These are phyloP conservation scores for Neomorphus geoffroyi DNA, from an alignment of 2,797 vertebrate species.

Conservation along the genomic window DNA sequence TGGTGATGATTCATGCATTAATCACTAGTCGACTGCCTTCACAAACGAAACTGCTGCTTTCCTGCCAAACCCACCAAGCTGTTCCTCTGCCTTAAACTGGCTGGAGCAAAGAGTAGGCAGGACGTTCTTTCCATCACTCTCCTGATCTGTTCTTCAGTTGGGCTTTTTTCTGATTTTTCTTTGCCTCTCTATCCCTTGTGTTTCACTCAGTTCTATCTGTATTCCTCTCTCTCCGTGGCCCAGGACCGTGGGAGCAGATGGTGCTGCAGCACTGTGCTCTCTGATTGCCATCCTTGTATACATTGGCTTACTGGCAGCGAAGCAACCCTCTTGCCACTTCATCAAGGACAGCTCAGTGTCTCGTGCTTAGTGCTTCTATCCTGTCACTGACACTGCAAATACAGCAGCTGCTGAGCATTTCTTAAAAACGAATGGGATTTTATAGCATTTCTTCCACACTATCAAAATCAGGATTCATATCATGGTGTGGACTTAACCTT, in stretches of 20 bases:
- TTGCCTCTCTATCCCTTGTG: accelerated
- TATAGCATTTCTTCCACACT: background rate
- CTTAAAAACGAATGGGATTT: background rate
- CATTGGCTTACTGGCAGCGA: accelerated
- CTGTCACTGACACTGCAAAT: background rate
- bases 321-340: background rate
- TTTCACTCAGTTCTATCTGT: background rate
- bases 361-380: accelerated
- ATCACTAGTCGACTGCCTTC: background rate
- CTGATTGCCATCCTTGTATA: background rate
- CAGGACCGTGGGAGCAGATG: background rate
- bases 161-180: background rate
- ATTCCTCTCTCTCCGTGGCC: background rate
- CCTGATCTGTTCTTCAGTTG: background rate
- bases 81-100: background rate
- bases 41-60: conserved; percentile 19
- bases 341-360: background rate
- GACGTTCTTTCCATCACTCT: background rate
- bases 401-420: background rate
- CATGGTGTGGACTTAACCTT: background rate
- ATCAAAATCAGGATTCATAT: accelerated
- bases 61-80: background rate
- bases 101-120: background rate
- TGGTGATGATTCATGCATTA: conserved; percentile 42
- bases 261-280: background rate